These are phyloP conservation scores for Glossophaga mutica DNA, from an alignment of 2,797 vertebrate species.

Conservation along the genomic window DNA sequence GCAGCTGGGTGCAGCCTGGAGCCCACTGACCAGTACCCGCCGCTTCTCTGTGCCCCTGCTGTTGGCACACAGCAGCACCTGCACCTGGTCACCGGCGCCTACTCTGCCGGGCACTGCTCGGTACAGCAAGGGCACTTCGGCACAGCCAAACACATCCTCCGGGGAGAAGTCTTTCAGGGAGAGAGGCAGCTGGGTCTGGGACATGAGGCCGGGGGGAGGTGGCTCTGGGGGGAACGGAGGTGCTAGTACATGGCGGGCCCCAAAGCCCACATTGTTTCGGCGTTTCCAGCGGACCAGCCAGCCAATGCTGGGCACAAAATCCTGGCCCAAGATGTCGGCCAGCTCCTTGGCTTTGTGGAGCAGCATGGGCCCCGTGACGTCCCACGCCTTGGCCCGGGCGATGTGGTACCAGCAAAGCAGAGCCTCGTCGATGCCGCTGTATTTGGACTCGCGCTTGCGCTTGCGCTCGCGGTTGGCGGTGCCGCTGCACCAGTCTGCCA, in stretches of 20 bases:
- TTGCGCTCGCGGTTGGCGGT: conserved; percentile 73
- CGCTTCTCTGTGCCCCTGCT: conserved; percentile 71
- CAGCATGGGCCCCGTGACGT: conserved; percentile 72
- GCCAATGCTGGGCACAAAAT: conserved; percentile 76
- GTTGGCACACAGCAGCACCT: conserved; percentile 71
- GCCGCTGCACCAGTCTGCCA: conserved; percentile 77
- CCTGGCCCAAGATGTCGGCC: conserved; percentile 72
- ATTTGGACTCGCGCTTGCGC: conserved; percentile 75
- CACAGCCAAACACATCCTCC: conserved; percentile 72
- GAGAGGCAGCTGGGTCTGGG: conserved; percentile 35
- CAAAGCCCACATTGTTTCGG: conserved; percentile 72
- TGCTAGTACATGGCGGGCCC: background rate
- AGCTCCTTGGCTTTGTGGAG: conserved; percentile 78
- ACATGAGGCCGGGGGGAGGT: background rate
- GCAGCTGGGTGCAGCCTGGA: conserved; percentile 26
- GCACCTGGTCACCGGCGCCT: background rate
- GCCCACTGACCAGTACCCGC: conserved; percentile 50
- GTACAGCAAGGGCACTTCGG: conserved; percentile 64
- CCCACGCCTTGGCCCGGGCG: conserved; percentile 68
- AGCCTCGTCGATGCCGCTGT: conserved; percentile 72
- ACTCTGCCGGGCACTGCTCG: conserved; percentile 49
- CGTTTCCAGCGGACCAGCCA: conserved; percentile 79
- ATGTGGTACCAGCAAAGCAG: conserved; percentile 77
- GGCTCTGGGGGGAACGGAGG: background rate
- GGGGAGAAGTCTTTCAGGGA: conserved; percentile 70